These are phyloP conservation scores for Machimus rusticus DNA, from an alignment of 2,888 invertebrate species.

Conservation along the genomic window DNA sequence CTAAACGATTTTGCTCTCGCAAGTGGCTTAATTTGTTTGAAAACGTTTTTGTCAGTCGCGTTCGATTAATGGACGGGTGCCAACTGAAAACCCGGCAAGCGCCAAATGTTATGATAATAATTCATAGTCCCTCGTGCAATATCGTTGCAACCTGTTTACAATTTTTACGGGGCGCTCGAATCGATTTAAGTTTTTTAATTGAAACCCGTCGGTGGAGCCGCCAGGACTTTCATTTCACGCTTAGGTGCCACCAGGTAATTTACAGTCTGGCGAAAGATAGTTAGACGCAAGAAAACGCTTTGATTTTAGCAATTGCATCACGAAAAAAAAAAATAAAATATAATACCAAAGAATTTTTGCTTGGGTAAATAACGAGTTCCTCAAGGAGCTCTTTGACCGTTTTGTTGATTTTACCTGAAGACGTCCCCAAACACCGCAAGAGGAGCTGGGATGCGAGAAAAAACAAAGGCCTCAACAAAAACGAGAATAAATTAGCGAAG, in stretches of 20 bases:
- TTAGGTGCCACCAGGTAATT: not conserved
- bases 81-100: slow-evolving; percentile 16
- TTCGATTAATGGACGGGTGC: slow-evolving; percentile 37
- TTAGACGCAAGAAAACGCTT: not conserved
- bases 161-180: not conserved
- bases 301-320: not conserved
- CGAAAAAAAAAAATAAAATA: not conserved
- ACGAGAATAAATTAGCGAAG: slow-evolving; percentile 14
- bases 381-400: not conserved
- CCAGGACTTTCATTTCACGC: slow-evolving; percentile 17
- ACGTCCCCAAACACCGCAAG: not conserved
- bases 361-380: not conserved
- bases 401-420: slow-evolving; percentile 6
- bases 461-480: not conserved
- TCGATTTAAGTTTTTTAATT: slow-evolving; percentile 26
- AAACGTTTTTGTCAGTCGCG: slow-evolving; percentile 24
- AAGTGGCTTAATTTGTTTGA: slow-evolving; percentile 40
- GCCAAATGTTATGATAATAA: slow-evolving; percentile 27
- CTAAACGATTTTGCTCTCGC: slow-evolving; percentile 34
- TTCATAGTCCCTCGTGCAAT: slow-evolving; percentile 10
- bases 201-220: not conserved
- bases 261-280: slow-evolving; percentile 7
- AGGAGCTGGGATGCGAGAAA: not conserved
- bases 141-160: slow-evolving; percentile 34
- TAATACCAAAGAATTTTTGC: not conserved